Base-by-base conservation (phyloP, 1,140 invertebrate genomes). In the Agrypnia vestita region DNA sequence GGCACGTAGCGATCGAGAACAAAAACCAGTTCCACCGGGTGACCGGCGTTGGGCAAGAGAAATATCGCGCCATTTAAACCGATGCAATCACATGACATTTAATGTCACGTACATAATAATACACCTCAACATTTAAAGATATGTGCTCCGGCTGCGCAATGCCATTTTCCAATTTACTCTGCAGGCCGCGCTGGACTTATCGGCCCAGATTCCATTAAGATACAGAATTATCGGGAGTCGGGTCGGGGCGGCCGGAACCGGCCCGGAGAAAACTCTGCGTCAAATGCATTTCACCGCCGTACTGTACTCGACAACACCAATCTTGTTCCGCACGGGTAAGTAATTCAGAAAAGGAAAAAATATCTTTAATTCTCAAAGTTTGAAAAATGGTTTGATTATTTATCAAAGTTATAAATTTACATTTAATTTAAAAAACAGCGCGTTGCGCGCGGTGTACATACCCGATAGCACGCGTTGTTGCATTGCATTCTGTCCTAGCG, bases 201-300 rank as follows among this genome's bases (percentile, higher is more conserved):
- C 67, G 17, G 47, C 6, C 46, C 13, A 71, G 67, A 71, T 71
- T 71, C 67, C 17, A 53, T 71, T 71, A 71, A 49, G 67, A 71
- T 71, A 71, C 43, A 4, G 64, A 49, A 71, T 49, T 71, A 71
- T 51, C 47, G 47, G 44, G 67, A 71, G 67, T 4, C 51, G 49
- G 49, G 49, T 21, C 19, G 17, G 46, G 67, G 17, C 17, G 46
- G 0, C 46, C 67, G 19, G 9, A 47, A 71, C 7, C 44, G 67
- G 10, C 15, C 64, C 10, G 13, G 19, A 64, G 25, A 15, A 51
- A 51, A 13, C 35, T 64, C 9, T 35, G 21, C 35, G 61, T 43
- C 61, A 43, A 64, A 64, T 64, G 35, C 21, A 64, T 25, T 43
- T 35, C 25, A 35, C 25, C 55, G 55, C 55, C 15, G 17, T 35